Percentiles rank a stretch among this genome's conserved stretches.
These are phyloP conservation scores for Habropoda laboriosa DNA, from an alignment of 1,140 invertebrate species.

Conservation along the genomic window DNA sequence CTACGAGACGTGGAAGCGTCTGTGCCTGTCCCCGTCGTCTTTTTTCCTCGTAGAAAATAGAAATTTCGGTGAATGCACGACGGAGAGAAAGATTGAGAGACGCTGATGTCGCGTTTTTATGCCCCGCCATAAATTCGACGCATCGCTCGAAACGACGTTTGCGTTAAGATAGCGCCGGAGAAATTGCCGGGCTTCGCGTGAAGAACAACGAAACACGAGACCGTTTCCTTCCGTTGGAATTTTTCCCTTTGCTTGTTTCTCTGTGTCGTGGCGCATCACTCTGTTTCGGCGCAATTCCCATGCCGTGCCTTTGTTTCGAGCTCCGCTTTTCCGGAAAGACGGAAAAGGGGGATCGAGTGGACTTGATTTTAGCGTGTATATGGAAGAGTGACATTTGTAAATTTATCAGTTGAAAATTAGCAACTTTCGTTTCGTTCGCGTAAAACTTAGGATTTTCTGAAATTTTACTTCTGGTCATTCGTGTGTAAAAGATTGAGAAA, in stretches of 20 bases:
- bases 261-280: too few relatives aligned
- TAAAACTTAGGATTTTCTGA: too few relatives aligned
- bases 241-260: not conserved
- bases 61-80: conserved; percentile 29
- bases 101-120: conserved; percentile 17
- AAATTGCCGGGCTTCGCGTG: not conserved
- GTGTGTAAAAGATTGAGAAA: too few relatives aligned
- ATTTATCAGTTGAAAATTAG: too few relatives aligned
- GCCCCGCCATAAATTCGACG: conserved; percentile 10
- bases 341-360: too few relatives aligned
- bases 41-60: conserved; percentile 21
- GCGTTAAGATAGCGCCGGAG: not conserved
- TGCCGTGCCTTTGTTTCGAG: too few relatives aligned
- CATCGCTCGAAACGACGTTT: conserved; percentile 1
- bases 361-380: too few relatives aligned
- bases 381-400: too few relatives aligned
- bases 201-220: not conserved
- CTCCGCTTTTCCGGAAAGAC: too few relatives aligned
- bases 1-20: not conserved
- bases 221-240: not conserved
- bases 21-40: not conserved
- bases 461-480: too few relatives aligned
- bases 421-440: too few relatives aligned
- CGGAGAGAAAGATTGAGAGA: not conserved
- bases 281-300: too few relatives aligned